Evolutionary conservation across 2,888 invertebrate genomes (phyloP).

Genomic region (Scaptomyza tumidula): DNA sequence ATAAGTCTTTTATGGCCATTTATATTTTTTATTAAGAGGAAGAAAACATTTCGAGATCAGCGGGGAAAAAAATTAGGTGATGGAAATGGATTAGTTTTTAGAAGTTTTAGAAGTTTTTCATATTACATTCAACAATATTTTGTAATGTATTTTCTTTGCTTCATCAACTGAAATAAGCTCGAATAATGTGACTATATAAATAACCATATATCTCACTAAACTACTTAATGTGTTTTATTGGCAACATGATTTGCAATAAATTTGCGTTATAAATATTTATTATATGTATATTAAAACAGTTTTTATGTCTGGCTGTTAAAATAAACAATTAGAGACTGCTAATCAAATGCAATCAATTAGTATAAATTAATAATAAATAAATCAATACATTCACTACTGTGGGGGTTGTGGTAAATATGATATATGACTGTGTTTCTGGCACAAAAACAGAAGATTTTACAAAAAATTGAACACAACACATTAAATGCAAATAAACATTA

Average conservation of each 20-base stretch:
- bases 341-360: constrained; percentile 46
- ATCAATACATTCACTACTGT: constrained; percentile 6
- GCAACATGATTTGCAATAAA: constrained; percentile 1
- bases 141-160: neutral
- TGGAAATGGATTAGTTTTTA: neutral
- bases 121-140: neutral
- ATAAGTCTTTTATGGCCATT: constrained; percentile 48
- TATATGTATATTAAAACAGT: constrained; percentile 12
- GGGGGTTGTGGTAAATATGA: constrained; percentile 22
- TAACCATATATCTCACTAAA: neutral
- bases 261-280: constrained; percentile 1
- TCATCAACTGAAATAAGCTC: neutral
- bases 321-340: constrained; percentile 17
- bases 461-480: constrained; percentile 72
- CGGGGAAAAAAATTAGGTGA: neutral
- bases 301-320: constrained; percentile 10
- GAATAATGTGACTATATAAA: neutral
- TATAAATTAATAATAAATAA: constrained; percentile 55
- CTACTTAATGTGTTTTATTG: constrained; percentile 6
- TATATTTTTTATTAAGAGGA: constrained; percentile 21
- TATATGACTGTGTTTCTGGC: constrained; percentile 24
- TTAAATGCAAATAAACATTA: constrained; percentile 77
- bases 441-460: constrained; percentile 24
- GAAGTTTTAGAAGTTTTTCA: neutral
- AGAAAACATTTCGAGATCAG: neutral